phyloP scores from a whole-genome alignment of 1,140 invertebrate genomes.

The Camponotus vicinus region DNA sequence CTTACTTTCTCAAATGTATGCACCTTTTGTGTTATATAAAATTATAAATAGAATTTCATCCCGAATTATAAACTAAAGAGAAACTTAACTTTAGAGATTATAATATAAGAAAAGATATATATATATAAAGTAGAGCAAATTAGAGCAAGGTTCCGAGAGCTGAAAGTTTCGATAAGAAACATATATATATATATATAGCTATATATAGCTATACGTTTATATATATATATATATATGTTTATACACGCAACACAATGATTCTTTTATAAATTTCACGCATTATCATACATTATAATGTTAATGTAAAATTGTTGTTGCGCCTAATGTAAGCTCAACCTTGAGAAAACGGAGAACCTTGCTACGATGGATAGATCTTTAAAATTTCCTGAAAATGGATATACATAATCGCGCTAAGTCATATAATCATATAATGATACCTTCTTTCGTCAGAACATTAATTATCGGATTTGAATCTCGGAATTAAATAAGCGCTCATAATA shows the following conservation, averaged over 20 bases:
- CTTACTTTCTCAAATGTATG: no score
- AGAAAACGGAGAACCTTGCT: background rate
- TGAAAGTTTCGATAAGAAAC: slow-evolving; percentile 16
- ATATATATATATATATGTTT: no score
- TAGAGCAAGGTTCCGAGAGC: slow-evolving; percentile 18
- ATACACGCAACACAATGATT: background rate
- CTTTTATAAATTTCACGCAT: slow-evolving; percentile 34
- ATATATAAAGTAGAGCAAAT: background rate
- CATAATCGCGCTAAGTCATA: background rate
- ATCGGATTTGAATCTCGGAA: slow-evolving; percentile 5
- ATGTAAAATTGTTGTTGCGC: background rate
- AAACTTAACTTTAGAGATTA: background rate
- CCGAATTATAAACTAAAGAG: no score
- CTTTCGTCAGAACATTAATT: slow-evolving; percentile 17
- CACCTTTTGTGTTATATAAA: no score
- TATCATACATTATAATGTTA: slow-evolving; percentile 31
- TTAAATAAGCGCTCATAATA: slow-evolving; percentile 24
- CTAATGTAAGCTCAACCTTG: slow-evolving; percentile 1
- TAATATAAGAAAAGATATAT: background rate
- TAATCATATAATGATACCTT: background rate
- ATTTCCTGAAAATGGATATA: background rate
- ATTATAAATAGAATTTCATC: no score
- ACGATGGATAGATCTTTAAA: background rate
- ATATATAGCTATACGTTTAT: no score
- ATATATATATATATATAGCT: background rate